Conservation (phyloP, 2,113 vertebrate genomes). For the Leucoraja erinaceus region DNA sequence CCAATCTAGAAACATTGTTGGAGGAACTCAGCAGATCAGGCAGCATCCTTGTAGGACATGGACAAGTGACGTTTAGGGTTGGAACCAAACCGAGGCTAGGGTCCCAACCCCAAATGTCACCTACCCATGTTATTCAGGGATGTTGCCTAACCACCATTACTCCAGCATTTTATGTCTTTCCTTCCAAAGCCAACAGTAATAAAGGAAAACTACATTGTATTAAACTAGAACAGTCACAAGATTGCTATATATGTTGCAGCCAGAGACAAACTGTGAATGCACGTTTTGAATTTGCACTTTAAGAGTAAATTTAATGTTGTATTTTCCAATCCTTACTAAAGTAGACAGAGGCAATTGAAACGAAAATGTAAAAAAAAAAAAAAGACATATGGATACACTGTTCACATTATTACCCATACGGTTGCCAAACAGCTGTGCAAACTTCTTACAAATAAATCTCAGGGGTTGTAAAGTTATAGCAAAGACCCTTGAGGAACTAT, state of each 20-base stretch:
- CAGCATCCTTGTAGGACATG: too few species aligned
- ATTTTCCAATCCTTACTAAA: not conserved
- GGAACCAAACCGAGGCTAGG: too few species aligned
- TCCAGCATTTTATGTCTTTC: too few species aligned
- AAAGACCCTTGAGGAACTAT: not conserved
- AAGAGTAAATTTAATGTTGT: not conserved
- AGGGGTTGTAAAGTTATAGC: not conserved
- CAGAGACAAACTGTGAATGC: not conserved
- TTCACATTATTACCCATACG: not conserved
- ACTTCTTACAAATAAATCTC: not conserved
- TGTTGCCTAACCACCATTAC: too few species aligned
- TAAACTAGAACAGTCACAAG: not conserved
- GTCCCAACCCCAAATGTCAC: too few species aligned
- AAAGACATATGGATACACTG: not conserved
- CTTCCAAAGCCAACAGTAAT: not conserved
- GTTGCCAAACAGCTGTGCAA: conserved; percentile 6
- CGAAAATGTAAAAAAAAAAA: not conserved
- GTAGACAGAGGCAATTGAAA: not conserved
- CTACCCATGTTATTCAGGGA: too few species aligned
- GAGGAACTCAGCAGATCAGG: too few species aligned
- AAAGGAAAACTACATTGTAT: not conserved
- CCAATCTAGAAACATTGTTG: too few species aligned
- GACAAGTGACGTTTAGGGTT: too few species aligned
- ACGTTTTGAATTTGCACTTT: too few species aligned
- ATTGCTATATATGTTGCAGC: not conserved